phyloP scores from a whole-genome alignment of 2,888 invertebrate species.

The Drosophila kokeensis region DNA sequence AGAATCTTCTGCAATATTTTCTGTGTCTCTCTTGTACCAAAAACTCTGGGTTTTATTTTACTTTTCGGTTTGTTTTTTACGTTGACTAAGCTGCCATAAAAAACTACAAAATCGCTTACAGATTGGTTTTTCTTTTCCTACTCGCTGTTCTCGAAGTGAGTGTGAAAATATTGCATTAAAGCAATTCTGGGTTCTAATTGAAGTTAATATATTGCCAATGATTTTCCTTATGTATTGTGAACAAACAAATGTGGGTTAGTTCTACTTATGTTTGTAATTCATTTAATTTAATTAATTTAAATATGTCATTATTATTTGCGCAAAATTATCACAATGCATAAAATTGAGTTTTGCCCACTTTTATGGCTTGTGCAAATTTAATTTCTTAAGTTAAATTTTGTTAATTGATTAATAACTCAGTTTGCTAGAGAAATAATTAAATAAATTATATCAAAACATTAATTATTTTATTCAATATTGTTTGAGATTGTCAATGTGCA shows the following conservation, averaged over 20 bases:
- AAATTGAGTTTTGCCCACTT: background rate
- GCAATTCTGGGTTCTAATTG: background rate
- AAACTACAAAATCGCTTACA: slow-evolving; percentile 48
- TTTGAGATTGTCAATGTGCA: background rate
- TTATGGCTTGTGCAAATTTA: background rate
- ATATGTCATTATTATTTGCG: background rate
- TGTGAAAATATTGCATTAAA: slow-evolving; percentile 34
- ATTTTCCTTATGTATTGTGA: background rate
- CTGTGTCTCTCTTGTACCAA: slow-evolving; percentile 29
- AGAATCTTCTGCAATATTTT: slow-evolving; percentile 63
- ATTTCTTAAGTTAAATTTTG: background rate
- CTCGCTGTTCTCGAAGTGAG: slow-evolving; percentile 4
- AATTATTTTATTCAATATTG: background rate
- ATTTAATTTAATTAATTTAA: background rate
- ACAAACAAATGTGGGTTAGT: background rate
- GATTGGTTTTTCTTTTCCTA: slow-evolving; percentile 5
- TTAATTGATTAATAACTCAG: background rate
- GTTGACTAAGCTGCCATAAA: slow-evolving; percentile 52
- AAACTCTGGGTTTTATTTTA: slow-evolving; percentile 28
- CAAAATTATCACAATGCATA: background rate
- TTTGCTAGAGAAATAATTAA: background rate
- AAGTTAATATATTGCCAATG: background rate
- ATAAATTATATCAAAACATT: background rate
- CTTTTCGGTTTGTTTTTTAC: slow-evolving; percentile 30
- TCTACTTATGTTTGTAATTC: background rate